These are phyloP conservation scores for Hyles euphorbiae DNA, from an alignment of 1,140 invertebrate species.

Conservation along the genomic window DNA sequence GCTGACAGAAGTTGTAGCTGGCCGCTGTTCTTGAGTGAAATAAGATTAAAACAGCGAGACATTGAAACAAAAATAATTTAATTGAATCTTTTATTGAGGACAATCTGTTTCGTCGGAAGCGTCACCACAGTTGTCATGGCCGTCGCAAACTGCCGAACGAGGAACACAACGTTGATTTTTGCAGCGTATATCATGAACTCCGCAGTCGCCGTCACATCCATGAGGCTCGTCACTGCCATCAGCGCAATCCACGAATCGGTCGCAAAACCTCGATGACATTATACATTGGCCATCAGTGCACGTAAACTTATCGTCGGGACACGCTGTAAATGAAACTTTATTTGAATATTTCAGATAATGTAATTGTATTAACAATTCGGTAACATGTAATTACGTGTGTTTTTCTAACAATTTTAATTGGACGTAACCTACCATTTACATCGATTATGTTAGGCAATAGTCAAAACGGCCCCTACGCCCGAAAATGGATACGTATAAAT, in stretches of 20 bases:
- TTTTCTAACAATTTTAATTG: too few relatives aligned
- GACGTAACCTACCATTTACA: too few relatives aligned
- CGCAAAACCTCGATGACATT: slow-evolving; percentile 87
- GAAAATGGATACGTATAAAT: too few relatives aligned
- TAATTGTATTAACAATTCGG: too few relatives aligned
- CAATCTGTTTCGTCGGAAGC: slow-evolving; percentile 79
- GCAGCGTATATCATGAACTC: slow-evolving; percentile 63
- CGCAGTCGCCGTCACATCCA: slow-evolving; percentile 78
- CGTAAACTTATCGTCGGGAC: slow-evolving; percentile 62
- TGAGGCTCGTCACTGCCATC: slow-evolving; percentile 89
- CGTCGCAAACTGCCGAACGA: slow-evolving; percentile 75
- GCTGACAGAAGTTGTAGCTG: too few relatives aligned
- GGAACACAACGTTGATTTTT: slow-evolving; percentile 79
- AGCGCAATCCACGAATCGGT: slow-evolving; percentile 87
- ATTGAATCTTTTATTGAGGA: slow-evolving; percentile 13
- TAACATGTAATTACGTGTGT: too few relatives aligned
- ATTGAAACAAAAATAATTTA: too few relatives aligned
- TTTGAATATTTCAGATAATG: not conserved
- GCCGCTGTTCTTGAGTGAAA: too few relatives aligned
- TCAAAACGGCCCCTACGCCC: too few relatives aligned
- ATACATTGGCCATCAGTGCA: slow-evolving; percentile 84
- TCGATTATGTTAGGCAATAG: too few relatives aligned
- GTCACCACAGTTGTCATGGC: slow-evolving; percentile 79
- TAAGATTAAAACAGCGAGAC: not conserved
- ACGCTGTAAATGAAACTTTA: slow-evolving; percentile 44